Conservation (phyloP, 2,113 vertebrate genomes). For the Sinocyclocheilus anshuiensis region DNA sequence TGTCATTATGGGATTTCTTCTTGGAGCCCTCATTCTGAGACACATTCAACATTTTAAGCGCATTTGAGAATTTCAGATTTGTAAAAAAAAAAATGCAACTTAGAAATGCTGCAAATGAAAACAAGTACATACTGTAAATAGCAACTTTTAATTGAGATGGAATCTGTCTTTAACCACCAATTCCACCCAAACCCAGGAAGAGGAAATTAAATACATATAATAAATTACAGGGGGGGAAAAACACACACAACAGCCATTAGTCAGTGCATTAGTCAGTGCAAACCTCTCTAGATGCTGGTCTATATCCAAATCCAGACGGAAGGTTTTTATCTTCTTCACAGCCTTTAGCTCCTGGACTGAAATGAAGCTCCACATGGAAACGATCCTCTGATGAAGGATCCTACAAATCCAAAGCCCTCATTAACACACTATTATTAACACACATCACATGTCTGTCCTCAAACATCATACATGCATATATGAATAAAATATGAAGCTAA, state of each 20-base stretch:
- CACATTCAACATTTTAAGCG: not conserved
- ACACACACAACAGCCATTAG: not conserved
- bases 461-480: not conserved
- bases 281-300: conserved; percentile 90
- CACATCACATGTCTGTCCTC: not conserved
- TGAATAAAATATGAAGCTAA: not conserved
- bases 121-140: not conserved
- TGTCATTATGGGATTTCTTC: conserved; percentile 76
- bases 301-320: conserved; percentile 88
- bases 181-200: not conserved
- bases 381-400: conserved; percentile 88
- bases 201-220: not conserved
- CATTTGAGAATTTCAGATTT: no score
- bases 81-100: no score
- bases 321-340: conserved; percentile 91
- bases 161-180: not conserved
- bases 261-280: not conserved
- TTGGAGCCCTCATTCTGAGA: conserved; percentile 80
- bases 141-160: not conserved
- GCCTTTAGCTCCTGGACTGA: conserved; percentile 90
- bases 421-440: not conserved
- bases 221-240: not conserved
- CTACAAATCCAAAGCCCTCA: conserved; percentile 57
- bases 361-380: conserved; percentile 90
- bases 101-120: not conserved